phyloP scores from a whole-genome alignment of 2,113 vertebrate species.

The Cyprichromis sp. region DNA sequence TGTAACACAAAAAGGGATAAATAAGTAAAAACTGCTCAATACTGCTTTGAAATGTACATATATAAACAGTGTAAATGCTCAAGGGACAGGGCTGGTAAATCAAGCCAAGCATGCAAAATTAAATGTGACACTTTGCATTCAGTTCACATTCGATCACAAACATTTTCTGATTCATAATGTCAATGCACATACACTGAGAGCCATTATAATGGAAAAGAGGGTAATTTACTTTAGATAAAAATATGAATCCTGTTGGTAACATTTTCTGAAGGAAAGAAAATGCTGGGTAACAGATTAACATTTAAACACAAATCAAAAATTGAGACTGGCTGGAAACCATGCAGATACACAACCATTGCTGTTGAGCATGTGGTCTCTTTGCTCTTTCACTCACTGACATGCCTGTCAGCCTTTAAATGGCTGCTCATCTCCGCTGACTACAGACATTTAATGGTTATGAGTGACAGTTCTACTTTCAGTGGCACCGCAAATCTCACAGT shows the following conservation, averaged over 20 bases:
- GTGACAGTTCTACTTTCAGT: slow-evolving; percentile 1
- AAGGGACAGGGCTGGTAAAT: not conserved
- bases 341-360: not conserved
- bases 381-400: not conserved
- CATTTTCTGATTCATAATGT: not conserved
- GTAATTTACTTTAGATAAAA: not conserved
- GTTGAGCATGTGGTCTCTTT: not conserved
- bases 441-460: not conserved
- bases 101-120: not conserved
- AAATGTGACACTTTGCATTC: not conserved
- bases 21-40: not conserved
- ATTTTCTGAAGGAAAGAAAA: not conserved
- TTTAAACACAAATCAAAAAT: not conserved
- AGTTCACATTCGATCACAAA: not conserved
- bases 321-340: not conserved
- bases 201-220: not conserved
- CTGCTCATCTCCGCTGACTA: slow-evolving; percentile 4
- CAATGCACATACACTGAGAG: not conserved
- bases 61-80: not conserved
- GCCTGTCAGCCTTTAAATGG: slow-evolving; percentile 10
- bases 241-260: not conserved
- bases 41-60: not conserved
- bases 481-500: not conserved
- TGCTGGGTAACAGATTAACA: not conserved
- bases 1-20: not conserved